Base-by-base conservation (phyloP, 1,140 invertebrate genomes). In the Hypothenemus hampei region DNA sequence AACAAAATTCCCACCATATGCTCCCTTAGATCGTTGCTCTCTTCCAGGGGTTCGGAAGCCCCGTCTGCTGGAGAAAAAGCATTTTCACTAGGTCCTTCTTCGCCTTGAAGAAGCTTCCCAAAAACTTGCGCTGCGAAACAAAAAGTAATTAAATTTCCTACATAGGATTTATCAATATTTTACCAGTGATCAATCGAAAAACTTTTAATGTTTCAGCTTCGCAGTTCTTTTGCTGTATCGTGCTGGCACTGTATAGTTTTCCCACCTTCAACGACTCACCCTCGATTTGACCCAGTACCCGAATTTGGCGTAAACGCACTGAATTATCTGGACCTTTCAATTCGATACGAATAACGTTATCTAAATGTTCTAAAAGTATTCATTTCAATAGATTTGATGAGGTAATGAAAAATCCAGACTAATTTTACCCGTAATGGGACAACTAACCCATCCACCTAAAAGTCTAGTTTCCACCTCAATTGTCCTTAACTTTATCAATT, bases 1-100 rank as follows among this genome's bases (percentile, higher is more conserved):
- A 97, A 98, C 11, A 98, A 75, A 61, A 98, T 97, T 43, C 93
- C 93, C 15, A 97, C 94, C 81, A 98, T 94, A 66, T 97, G 93
- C 70, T 97, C 93, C 15, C 93, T 83, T 0, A 98, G 75, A 72
- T 97, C 92, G 51, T 88, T 89, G 65, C 87, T 87, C 46, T 85
- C 84, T 33, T 82, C 80, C 13, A 77, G 64, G 58, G 80, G 77
- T 50, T 80, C 75, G n/a, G n/a, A n/a, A n/a, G n/a, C n/a, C n/a
- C n/a, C n/a, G n/a, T n/a, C n/a, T n/a, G n/a, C n/a, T n/a, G n/a
- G n/a, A n/a, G n/a, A n/a, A n/a, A n/a, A n/a, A 46, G 76, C 72
- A 44, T 65, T 70, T 51, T 74, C 61, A 60, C 77, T 71, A 22
- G 69, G 59, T 8, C 64, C 64, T 35, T 67, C 65, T 56, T 80